Evolutionary conservation across 2,888 invertebrate genomes (phyloP).

Genomic region (Gisinianus flammeolus): DNA sequence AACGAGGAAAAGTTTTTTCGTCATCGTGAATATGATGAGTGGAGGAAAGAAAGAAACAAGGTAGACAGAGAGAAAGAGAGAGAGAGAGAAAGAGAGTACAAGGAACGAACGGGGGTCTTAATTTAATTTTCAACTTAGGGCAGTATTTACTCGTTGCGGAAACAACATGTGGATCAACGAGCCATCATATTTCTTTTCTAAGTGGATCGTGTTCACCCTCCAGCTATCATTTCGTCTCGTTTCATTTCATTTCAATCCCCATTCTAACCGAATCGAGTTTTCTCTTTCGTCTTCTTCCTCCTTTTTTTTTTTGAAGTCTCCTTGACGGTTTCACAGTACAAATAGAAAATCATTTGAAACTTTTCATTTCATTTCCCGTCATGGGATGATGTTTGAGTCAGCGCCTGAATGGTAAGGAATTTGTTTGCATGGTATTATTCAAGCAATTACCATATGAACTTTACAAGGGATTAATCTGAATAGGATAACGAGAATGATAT

Average conservation of each 20-base stretch:
- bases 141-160: constrained; percentile 10
- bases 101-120: neutral
- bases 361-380: no score
- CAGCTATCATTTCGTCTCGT: neutral
- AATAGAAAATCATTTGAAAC: no score
- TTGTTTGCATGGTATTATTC: no score
- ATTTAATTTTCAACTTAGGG: constrained; percentile 23
- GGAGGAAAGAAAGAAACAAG: neutral
- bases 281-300: neutral
- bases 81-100: neutral
- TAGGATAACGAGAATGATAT: no score
- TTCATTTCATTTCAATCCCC: constrained; percentile 1
- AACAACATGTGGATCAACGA: constrained; percentile 16
- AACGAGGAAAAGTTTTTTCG: neutral
- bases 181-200: constrained; percentile 13
- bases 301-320: neutral
- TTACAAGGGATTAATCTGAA: no score
- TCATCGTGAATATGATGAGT: neutral
- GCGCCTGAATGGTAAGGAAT: no score
- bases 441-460: no score
- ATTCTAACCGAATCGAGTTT: constrained; percentile 7
- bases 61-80: neutral
- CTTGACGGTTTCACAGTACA: no score
- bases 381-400: no score
- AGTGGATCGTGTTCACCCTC: constrained; percentile 10